Evolutionary conservation across 2,888 invertebrate genomes (phyloP), one percentile per base, ranked within the genome.

Genomic region (Erebia epiphron): DNA sequence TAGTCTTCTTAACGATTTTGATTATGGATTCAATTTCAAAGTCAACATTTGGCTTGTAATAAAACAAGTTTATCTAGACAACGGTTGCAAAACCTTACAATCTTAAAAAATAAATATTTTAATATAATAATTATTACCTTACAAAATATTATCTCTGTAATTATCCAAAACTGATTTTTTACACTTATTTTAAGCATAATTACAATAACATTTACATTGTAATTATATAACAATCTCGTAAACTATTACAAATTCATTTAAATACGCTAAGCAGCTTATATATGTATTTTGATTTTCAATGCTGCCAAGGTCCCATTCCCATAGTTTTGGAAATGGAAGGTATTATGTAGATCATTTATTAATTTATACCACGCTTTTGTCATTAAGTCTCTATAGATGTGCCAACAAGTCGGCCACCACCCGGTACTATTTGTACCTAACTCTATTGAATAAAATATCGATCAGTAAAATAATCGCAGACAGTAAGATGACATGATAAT

Each of bases 311-410:
- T 92, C 92, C 86, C 93, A 92, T 92, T 93, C 92, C 89, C 90
- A 92, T 89, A 93, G 92, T 84, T 93, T 92, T 92, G 93, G 93
- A 92, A 93, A 88, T 90, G 93, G 92, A 90, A 93, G 93, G 93
- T 94, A 94, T 79, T 61, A 79, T 78, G 79, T 84, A 83, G 82
- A 81, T 82, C 76, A 79, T 82, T 69, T 80, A 79, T 77, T 80
- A 81, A 79, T 79, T 73, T 75, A 68, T 73, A 69, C 73, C 71
- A 75, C 72, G 71, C 71, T 63, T 66, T 9, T 16, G 52, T 61
- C 66, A 67, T 26, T 67, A 26, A 26, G 5, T 13, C n/a, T 67
- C 18, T 50, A 63, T 10, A 58, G 41, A 63, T 72, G 67, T 64
- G 68, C 66, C 68, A 46, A 66, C 68, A 67, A 68, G 67, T 61